These are phyloP conservation scores for Delphinapterus leucas DNA, from an alignment of 2,113 vertebrate genomes.

Conservation along the genomic window DNA sequence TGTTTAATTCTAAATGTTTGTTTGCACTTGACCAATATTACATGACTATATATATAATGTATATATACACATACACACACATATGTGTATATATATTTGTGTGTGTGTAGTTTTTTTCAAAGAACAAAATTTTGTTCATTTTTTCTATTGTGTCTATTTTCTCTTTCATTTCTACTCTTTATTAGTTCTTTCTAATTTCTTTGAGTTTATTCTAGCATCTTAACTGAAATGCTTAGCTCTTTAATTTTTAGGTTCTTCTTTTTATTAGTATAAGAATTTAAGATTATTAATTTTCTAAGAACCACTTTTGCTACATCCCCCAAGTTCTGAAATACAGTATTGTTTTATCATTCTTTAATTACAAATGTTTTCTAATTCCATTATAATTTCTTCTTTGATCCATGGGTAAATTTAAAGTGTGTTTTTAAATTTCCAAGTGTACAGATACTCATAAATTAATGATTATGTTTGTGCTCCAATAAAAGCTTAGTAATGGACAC, in stretches of 20 bases:
- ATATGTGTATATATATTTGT: not conserved
- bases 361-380: not conserved
- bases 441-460: not conserved
- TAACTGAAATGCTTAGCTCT: not conserved
- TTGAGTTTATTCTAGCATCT: not conserved
- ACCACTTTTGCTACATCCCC: not conserved
- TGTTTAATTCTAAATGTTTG: not conserved
- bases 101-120: not conserved
- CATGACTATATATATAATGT: not conserved
- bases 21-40: not conserved
- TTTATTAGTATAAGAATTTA: not conserved
- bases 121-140: not conserved
- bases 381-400: not conserved
- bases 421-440: not conserved
- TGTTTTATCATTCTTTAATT: not conserved
- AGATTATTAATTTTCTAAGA: not conserved
- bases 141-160: not conserved
- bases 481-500: not conserved
- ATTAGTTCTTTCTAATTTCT: not conserved
- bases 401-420: not conserved
- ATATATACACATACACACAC: not conserved
- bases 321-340: not conserved
- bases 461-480: not conserved
- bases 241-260: slow-evolving; percentile 12
- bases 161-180: not conserved